These are phyloP conservation scores for Anguilla obscura DNA, from an alignment of 2,797 vertebrate species.

Conservation along the genomic window DNA sequence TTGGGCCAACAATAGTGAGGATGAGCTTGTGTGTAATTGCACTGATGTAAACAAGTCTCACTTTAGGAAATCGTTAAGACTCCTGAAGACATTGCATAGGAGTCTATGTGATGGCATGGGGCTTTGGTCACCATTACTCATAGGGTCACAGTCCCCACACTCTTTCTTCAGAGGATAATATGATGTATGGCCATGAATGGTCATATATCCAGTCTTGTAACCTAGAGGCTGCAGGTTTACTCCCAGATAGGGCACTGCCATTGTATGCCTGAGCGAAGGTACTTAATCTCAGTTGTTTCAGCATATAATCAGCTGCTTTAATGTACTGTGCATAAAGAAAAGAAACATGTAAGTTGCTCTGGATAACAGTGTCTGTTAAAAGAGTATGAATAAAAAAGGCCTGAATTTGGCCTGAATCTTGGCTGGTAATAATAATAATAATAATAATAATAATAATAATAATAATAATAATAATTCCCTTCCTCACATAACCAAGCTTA, in stretches of 20 bases:
- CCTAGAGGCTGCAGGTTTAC: neutral
- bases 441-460: too few species aligned
- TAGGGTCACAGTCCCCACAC: neutral
- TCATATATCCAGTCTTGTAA: neutral
- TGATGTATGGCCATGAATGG: neutral
- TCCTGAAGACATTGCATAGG: neutral
- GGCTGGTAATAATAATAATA: too few species aligned
- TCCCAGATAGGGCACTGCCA: neutral
- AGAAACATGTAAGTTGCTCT: neutral
- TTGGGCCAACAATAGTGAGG: neutral
- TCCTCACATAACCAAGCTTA: too few species aligned
- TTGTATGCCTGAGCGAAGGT: neutral
- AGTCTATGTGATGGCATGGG: neutral
- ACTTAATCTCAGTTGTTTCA: neutral
- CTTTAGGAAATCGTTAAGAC: neutral
- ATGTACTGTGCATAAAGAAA: neutral
- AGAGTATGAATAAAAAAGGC: neutral
- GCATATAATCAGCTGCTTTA: neutral
- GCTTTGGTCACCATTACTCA: constrained; percentile 9
- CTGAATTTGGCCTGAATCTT: too few species aligned
- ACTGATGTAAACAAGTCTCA: constrained; percentile 1
- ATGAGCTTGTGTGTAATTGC: neutral
- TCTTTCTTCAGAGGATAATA: neutral
- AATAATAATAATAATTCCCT: too few species aligned
- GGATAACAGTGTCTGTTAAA: neutral